Percentiles rank a stretch among this genome's conserved stretches.
phyloP scores from a whole-genome alignment of 2,797 vertebrate species.

The Protosalanx chinensis region DNA sequence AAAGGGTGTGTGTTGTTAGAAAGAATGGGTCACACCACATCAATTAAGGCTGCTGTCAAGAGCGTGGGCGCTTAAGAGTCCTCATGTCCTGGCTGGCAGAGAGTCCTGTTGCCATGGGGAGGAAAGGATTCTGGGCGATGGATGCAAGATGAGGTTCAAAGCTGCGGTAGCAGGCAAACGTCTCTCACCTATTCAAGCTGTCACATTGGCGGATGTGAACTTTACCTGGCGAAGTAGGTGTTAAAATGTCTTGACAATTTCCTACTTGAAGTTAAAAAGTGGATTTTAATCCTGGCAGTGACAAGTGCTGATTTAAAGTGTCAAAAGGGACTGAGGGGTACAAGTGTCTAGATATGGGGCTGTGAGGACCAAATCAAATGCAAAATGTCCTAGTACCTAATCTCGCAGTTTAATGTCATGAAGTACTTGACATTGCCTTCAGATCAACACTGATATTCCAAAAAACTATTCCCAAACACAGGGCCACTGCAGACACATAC shows the following conservation, averaged over 20 bases:
- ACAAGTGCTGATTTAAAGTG: constrained; percentile 7
- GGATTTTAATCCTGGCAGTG: constrained; percentile 7
- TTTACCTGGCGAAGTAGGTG: constrained; percentile 21
- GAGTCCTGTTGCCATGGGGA: constrained; percentile 46
- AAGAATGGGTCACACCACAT: not conserved
- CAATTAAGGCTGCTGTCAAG: constrained; percentile 23
- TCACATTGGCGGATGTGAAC: constrained; percentile 28
- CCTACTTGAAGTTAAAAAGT: not conserved
- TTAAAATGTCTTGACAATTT: constrained; percentile 6
- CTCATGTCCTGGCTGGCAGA: constrained; percentile 15
- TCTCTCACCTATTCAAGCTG: constrained; percentile 3
- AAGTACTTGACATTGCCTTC: too few relatives aligned
- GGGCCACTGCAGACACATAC: constrained; percentile 19
- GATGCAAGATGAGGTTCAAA: constrained; percentile 29
- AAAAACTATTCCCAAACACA: constrained; percentile 37
- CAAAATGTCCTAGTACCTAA: too few relatives aligned
- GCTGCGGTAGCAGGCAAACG: constrained; percentile 14
- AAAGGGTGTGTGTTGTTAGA: not conserved
- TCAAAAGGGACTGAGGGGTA: constrained; percentile 17
- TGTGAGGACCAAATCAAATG: not conserved
- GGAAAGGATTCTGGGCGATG: constrained; percentile 22
- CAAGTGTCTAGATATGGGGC: not conserved
- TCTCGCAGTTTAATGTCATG: too few relatives aligned
- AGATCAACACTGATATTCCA: not conserved
- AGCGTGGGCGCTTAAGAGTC: constrained; percentile 25